Percentiles rank a stretch among this genome's conserved stretches.
Conservation (phyloP, 2,888 invertebrate genomes). For the Pedicia rivosa region DNA sequence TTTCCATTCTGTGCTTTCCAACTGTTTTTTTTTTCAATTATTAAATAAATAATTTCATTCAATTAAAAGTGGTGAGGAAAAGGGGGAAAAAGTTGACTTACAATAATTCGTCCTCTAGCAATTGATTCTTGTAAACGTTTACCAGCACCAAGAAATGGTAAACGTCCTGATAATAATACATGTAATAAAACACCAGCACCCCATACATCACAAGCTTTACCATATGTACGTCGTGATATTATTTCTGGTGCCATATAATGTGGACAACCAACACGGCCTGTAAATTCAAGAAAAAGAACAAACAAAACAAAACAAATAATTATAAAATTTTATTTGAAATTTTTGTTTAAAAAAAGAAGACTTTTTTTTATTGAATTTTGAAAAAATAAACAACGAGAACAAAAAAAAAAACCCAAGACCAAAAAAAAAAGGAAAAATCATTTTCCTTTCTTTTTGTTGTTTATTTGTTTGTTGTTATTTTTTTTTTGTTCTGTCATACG, state of each 20-base stretch:
- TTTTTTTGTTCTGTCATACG: no score
- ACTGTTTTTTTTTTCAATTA: slow-evolving; percentile 33
- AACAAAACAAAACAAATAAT: neutral
- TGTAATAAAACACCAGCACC: slow-evolving; percentile 90
- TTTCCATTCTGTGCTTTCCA: slow-evolving; percentile 81
- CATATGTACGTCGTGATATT: slow-evolving; percentile 75
- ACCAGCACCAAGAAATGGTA: slow-evolving; percentile 91
- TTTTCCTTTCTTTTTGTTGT: no score
- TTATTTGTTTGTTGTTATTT: no score
- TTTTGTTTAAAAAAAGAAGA: neutral
- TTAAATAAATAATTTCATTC: neutral
- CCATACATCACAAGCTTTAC: slow-evolving; percentile 96
- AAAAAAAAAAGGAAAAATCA: neutral
- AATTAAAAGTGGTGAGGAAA: neutral
- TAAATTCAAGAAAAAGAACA: slow-evolving; percentile 10
- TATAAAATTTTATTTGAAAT: neutral
- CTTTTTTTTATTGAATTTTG: no score
- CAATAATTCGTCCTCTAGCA: slow-evolving; percentile 67
- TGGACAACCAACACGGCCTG: slow-evolving; percentile 88
- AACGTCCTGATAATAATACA: slow-evolving; percentile 79
- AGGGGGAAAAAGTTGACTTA: slow-evolving; percentile 31
- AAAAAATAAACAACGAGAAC: neutral
- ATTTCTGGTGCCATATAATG: slow-evolving; percentile 99
- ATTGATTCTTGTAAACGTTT: slow-evolving; percentile 86
- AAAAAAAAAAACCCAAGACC: neutral